A percentile compares a stretch with the other conserved stretches of the same genome.
These are phyloP conservation scores for Ascidia mentula DNA, from an alignment of 23 tunicate species.

Conservation along the genomic window DNA sequence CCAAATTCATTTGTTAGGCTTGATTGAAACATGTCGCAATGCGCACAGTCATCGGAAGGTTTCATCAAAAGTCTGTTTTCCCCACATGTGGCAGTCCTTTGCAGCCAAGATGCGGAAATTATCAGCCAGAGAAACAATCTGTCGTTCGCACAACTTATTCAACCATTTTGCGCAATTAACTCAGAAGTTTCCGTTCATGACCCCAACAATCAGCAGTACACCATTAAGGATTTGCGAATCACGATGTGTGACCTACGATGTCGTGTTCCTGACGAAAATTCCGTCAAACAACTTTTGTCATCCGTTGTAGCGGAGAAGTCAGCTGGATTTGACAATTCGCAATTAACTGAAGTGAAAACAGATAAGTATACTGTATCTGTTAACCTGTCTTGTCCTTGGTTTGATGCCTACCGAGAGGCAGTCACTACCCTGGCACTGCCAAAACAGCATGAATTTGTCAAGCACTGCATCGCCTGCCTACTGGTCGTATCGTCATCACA, in stretches of 20 bases:
- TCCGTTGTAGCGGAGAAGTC: slow-evolving; percentile 27
- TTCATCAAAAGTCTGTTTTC: slow-evolving; percentile 74
- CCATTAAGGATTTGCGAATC: slow-evolving; percentile 50
- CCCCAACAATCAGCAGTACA: slow-evolving; percentile 30
- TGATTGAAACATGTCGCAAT: slow-evolving; percentile 80
- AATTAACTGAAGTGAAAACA: slow-evolving; percentile 17
- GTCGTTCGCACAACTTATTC: slow-evolving; percentile 73
- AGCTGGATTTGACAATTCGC: slow-evolving; percentile 6
- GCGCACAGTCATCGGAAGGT: slow-evolving; percentile 50
- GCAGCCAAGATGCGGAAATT: slow-evolving; percentile 91
- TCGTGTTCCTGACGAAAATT: slow-evolving; percentile 30
- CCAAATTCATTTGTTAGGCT: no score
- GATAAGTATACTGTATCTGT: slow-evolving; percentile 45
- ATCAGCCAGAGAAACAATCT: slow-evolving; percentile 81
- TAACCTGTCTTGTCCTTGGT: slow-evolving; percentile 84
- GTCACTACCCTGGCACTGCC: slow-evolving; percentile 51
- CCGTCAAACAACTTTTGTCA: slow-evolving; percentile 35
- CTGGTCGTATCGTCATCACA: slow-evolving; percentile 87
- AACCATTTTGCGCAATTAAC: slow-evolving; percentile 76
- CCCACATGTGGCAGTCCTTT: slow-evolving; percentile 70
- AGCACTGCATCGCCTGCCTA: slow-evolving; percentile 70
- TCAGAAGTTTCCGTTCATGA: slow-evolving; percentile 71
- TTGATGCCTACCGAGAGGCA: slow-evolving; percentile 72
- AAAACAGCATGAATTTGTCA: slow-evolving; percentile 71
- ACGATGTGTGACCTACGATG: slow-evolving; percentile 54